These are phyloP conservation scores for Sparus aurata DNA, from an alignment of 2,797 vertebrate species.

Conservation along the genomic window DNA sequence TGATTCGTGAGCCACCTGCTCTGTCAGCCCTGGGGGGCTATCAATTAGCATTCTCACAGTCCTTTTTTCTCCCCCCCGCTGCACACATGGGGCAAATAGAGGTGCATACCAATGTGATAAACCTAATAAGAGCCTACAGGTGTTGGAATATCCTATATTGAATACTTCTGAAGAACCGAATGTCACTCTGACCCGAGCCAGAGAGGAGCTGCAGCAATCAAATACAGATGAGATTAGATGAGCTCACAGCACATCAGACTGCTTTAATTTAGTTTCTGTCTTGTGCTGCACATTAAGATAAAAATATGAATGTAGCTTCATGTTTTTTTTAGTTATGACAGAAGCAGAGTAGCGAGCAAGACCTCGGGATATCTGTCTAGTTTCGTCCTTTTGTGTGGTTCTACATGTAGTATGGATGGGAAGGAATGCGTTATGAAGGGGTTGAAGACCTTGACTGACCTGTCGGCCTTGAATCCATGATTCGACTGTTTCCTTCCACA, in stretches of 20 bases:
- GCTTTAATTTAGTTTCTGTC: constrained; percentile 34
- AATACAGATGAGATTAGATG: constrained; percentile 11
- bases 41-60: constrained; percentile 56
- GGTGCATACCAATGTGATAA: constrained; percentile 18
- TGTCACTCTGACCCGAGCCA: constrained; percentile 26
- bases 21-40: constrained; percentile 38
- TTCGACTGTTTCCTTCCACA: constrained; percentile 11
- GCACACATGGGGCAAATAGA: constrained; percentile 7
- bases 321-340: constrained; percentile 30
- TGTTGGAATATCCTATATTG: constrained; percentile 37
- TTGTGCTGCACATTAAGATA: constrained; percentile 14
- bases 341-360: neutral
- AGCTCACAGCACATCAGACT: neutral
- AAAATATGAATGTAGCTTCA: constrained; percentile 33
- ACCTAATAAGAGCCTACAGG: constrained; percentile 58
- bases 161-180: constrained; percentile 37
- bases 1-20: constrained; percentile 62
- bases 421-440: neutral
- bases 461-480: neutral
- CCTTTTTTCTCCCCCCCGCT: constrained; percentile 5
- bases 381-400: neutral
- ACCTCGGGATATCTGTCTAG: constrained; percentile 5
- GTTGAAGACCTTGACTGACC: constrained; percentile 33
- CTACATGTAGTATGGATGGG: neutral
- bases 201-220: constrained; percentile 23